Evolutionary conservation across 2,888 invertebrate genomes (phyloP), one percentile per base, ranked within the genome.

Genomic region (Synanthedon tipuliformis): DNA sequence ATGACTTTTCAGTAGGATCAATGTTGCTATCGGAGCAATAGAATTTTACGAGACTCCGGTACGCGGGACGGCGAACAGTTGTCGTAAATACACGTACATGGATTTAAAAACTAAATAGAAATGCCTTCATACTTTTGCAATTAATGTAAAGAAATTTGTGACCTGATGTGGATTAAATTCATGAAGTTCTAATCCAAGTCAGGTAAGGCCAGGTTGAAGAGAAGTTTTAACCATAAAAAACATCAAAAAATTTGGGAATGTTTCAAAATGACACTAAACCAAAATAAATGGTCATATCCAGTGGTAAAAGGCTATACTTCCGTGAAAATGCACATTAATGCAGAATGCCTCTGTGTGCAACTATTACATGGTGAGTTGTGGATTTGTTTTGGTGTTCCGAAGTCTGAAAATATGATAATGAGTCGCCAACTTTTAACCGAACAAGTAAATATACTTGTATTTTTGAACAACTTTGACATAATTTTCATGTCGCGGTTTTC

Each of bases 41-140:
- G 82, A 85, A 85, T 85, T 85, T 85, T 85, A 85, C 73, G 85
- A 81, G 72, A 71, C 69, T 71, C 78, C 78, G 79, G 79, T 34
- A 75, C 76, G 81, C 74, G 72, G 65, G 71, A 75, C 72, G 73
- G 81, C 78, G 81, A 82, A 82, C 81, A 80, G 79, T 71, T 69
- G 69, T 71, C 75, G 75, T 82, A 81, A 83, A 84, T 82, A 82
- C 66, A 66, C 60, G 59, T 51, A 51, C 58, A 52, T 45, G 57
- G 61, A 65, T 52, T 55, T 50, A 57, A 10, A 59, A 51, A 8
- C 10, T 34, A 34, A 34, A 34, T 34, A 10, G 34, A 34, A 34
- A 34, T 34, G 34, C 34, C 34, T 34, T 34, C 10, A 34, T 34
- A 34, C 34, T 10, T 34, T 34, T 34, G 1, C 10, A 8, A 34